phyloP scores from a whole-genome alignment of 2,113 vertebrate species.

The human (Homo sapiens) region GRCh38 chr1:110524001-110524500 shows the following conservation, averaged over 20 bases:
- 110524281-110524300: not conserved
- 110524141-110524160: not conserved
- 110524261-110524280: not conserved
- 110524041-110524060: not conserved
- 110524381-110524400: slow-evolving; percentile 40
- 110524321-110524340: not conserved
- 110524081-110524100: too few relatives aligned
- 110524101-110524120: not conserved
- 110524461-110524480: not conserved
- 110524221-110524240: not conserved
- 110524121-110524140: not conserved
- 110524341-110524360: slow-evolving; percentile 1
- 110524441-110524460: not conserved
- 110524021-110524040: not conserved
- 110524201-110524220: not conserved
- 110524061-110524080: too few relatives aligned
- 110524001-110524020: not conserved
- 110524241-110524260: not conserved
- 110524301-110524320: not conserved
- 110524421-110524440: not conserved
- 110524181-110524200: not conserved
- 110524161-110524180: not conserved
- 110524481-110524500: not conserved
- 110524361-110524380: slow-evolving; percentile 57
- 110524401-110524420: not conserved